A percentile compares a stretch with the other conserved stretches of the same genome.
Evolutionary conservation across 2,113 vertebrate genomes (phyloP).

Genomic region (Micronycteris hirsuta): DNA sequence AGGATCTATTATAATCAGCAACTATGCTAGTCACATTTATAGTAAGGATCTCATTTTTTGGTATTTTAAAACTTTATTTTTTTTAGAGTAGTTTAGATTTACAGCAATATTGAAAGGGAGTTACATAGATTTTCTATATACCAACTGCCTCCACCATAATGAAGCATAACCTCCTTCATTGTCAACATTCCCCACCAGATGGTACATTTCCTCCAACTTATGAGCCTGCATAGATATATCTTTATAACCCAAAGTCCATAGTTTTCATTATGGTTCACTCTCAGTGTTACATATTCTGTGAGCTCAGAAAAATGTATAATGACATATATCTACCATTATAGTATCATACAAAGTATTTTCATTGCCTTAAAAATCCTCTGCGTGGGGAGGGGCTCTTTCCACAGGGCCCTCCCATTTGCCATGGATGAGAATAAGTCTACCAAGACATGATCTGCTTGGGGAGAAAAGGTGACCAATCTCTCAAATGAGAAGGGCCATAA

Average conservation of each 20-base stretch:
- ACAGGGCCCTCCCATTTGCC: no score
- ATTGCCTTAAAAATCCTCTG: neutral
- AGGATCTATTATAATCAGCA: neutral
- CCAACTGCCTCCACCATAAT: accelerated
- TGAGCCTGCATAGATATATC: neutral
- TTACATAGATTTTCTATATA: neutral
- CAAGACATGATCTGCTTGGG: no score
- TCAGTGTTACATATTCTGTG: neutral
- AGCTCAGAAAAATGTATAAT: neutral
- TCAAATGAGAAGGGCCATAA: no score
- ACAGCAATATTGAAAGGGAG: neutral
- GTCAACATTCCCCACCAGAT: neutral
- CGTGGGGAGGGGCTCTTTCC: no score
- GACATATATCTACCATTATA: neutral
- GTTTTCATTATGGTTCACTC: neutral
- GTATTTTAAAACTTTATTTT: neutral
- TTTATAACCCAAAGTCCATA: neutral
- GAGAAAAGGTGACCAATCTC: no score
- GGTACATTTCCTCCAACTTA: neutral
- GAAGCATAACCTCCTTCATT: neutral
- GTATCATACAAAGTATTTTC: neutral
- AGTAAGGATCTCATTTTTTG: neutral
- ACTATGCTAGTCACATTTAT: neutral
- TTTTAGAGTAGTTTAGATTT: neutral
- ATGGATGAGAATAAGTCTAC: no score